Percentiles rank a stretch among this genome's conserved stretches.
phyloP scores from a whole-genome alignment of 2,797 vertebrate genomes.

The Lepus oiostolus region DNA sequence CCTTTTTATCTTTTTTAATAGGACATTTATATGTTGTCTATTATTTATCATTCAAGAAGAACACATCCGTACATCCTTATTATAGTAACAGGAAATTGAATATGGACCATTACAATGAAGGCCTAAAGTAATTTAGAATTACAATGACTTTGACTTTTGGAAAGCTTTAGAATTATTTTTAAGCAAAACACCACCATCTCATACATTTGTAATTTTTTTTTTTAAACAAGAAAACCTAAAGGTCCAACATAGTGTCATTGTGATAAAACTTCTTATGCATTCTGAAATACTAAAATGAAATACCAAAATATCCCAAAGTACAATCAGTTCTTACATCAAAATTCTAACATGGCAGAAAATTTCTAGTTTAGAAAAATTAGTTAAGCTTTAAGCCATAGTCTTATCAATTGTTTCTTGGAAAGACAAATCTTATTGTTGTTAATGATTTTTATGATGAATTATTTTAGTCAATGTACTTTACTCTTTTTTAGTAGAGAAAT shows the following conservation, averaged over 20 bases:
- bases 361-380: neutral
- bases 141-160: slow-evolving; percentile 59
- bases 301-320: neutral
- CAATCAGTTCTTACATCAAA: slow-evolving; percentile 6
- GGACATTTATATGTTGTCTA: slow-evolving; percentile 79
- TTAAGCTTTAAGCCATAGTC: slow-evolving; percentile 2
- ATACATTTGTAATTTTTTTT: slow-evolving; percentile 42
- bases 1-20: slow-evolving; percentile 81
- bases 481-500: neutral
- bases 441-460: neutral
- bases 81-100: slow-evolving; percentile 85
- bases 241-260: neutral
- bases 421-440: slow-evolving; percentile 3
- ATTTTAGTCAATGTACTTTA: neutral
- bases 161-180: slow-evolving; percentile 77
- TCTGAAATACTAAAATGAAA: slow-evolving; percentile 56
- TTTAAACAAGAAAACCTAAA: slow-evolving; percentile 17
- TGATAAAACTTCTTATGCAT: neutral
- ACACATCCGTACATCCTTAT: slow-evolving; percentile 72
- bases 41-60: slow-evolving; percentile 76
- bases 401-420: slow-evolving; percentile 38
- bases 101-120: slow-evolving; percentile 70
- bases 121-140: slow-evolving; percentile 77
- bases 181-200: slow-evolving; percentile 40
- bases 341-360: neutral